Percentiles rank a stretch among this genome's conserved stretches.
Conservation (phyloP, 2,888 invertebrate species). For the Mythimna ferrago region DNA sequence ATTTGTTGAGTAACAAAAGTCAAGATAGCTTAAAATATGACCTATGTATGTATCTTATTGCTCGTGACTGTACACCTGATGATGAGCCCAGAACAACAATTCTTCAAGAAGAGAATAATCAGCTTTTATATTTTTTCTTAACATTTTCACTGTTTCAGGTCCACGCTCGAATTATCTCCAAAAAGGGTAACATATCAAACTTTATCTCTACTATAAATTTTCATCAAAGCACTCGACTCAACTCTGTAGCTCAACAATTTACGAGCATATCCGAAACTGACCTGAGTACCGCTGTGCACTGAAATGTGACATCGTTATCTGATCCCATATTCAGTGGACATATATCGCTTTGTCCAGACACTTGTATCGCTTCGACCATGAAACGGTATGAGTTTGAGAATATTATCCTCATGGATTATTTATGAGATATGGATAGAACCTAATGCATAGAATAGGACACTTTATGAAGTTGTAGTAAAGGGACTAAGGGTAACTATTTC, state of each 20-base stretch:
- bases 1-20: too few species aligned
- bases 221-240: conserved; percentile 35
- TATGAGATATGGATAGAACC: neutral
- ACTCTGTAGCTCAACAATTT: conserved; percentile 23
- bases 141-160: neutral
- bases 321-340: conserved; percentile 36
- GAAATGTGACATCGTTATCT: conserved; percentile 50
- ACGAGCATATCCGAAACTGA: conserved; percentile 43
- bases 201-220: conserved; percentile 50
- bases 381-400: conserved; percentile 40
- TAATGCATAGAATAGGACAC: neutral
- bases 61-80: too few species aligned
- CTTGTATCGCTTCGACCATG: conserved; percentile 24
- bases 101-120: too few species aligned
- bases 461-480: conserved; percentile 15
- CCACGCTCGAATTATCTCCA: neutral
- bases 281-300: conserved; percentile 17
- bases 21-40: too few species aligned
- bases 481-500: neutral
- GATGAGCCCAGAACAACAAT: too few species aligned
- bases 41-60: too few species aligned
- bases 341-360: conserved; percentile 34
- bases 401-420: conserved; percentile 32
- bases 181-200: conserved; percentile 6
- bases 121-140: too few species aligned